Base-by-base conservation (phyloP, 1,140 invertebrate genomes). In the Dufourea novaeangliae region DNA sequence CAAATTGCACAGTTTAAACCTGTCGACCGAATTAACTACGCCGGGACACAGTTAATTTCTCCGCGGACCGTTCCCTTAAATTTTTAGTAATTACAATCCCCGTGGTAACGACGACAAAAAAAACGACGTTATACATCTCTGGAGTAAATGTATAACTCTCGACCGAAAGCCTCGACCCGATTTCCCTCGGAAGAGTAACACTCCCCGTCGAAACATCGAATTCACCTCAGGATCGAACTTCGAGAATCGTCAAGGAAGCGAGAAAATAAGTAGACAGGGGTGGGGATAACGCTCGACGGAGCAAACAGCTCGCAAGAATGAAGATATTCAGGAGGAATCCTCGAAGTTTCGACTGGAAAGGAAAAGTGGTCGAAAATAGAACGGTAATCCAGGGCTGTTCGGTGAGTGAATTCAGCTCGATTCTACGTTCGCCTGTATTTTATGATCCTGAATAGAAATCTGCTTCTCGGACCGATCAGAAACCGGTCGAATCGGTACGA, bases 391-490 rank as follows among this genome's bases (percentile, higher is more conserved):
- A n/a, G 3, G 2, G 44, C 41, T 46, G 39, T 73, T 64, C 44
- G 6, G 2, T 14, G 34, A 61, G 59, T 32, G 32, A 64, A 73
- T 73, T 14, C 41, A 39, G 27, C 17, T 32, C n/a, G 14, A 17
- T 32, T 27, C 2, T 11, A 1, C 14, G 17, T 34, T 20, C n/a
- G 1, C 10, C 25, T 25, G 46, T 54, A n/a, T 50, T 54, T 29
- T 29, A 54, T 64, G 61, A 54, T 54, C 54, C 64, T 29, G 61
- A 66, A 73, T 54, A 54, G 71, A 54, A 73, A 73, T 66, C 71
- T 73, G 61, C 71, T 54, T 41, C 22, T 41, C 61, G 34, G n/a
- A 54, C 61, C n/a, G 46, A 54, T 54, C n/a, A n/a, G 66, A 63
- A 73, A 17, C 44, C 44, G 11, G 6, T 22, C 32, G 54, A 22